Conservation (phyloP, 2,797 vertebrate species). For the Rhinoraja longicauda region DNA sequence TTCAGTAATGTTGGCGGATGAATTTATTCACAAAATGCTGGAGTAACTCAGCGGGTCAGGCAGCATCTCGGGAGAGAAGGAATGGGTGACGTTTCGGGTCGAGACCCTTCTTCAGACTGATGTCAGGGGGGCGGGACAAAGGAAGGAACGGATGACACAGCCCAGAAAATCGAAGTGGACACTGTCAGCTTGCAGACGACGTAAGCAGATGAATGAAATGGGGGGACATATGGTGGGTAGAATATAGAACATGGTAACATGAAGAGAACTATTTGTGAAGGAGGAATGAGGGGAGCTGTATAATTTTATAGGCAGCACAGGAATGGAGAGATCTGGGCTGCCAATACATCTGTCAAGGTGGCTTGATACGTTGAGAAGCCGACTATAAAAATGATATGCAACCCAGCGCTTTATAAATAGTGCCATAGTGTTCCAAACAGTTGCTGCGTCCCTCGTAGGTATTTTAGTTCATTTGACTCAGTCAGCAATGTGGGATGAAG, state of each 20-base stretch:
- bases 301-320: neutral
- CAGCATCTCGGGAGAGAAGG: no score
- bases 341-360: neutral
- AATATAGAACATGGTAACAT: neutral
- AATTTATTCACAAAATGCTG: no score
- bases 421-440: neutral
- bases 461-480: neutral
- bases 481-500: neutral
- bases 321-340: neutral
- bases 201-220: neutral
- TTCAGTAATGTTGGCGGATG: neutral
- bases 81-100: no score
- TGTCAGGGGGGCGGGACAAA: no score
- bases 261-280: neutral
- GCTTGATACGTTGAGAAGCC: neutral
- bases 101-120: no score
- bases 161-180: neutral
- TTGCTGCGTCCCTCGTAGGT: neutral
- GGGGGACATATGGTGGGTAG: no score
- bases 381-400: neutral
- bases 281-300: neutral
- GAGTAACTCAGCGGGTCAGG: no score
- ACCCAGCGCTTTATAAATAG: neutral
- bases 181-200: no score
- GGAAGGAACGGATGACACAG: no score